Evolutionary conservation across 2,888 invertebrate genomes (phyloP), one percentile per base, ranked within the genome.

Genomic region (Lampropteryx suffumata): DNA sequence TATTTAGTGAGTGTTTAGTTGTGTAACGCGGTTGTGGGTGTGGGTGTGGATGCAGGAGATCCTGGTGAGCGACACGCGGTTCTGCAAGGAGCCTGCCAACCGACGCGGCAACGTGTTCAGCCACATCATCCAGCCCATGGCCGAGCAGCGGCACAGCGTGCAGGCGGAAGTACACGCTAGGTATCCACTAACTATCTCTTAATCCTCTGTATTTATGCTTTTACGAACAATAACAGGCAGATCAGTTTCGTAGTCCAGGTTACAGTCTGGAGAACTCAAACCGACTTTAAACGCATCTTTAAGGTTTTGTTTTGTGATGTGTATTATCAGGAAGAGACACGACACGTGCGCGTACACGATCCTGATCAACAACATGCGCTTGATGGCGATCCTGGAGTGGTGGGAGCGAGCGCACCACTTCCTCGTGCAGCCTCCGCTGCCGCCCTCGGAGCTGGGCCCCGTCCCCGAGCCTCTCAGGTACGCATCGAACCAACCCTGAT

Each of bases 361-460:
- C 56, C 90, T 98, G 35, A 90, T 99, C 44, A 98, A 98, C 87
- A 97, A 97, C 78, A 98, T 98, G 97, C 92, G 98, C 29, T 87
- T 99, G 49, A 97, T 98, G 93, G 96, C 97, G 0, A 95, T 98
- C 57, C 91, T 98, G 65, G 98, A 98, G 84, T 99, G 98, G 97
- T 95, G 98, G 93, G 94, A 97, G 78, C 93, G 94, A 5, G 93
- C 96, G 0, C 91, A 93, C 63, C 94, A 96, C 71, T 98, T 97
- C 82, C 90, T 98, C 42, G 90, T 94, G 74, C 92, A 90, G 74
- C 83, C 90, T 53, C 88, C 82, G 52, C 78, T 68, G 52, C 81
- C 81, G 12, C 51, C 78, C 39, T 71, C 76, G 0, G 86, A 87
- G 60, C 70, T 75, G 0, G 81, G 37, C 68, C 9, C 13, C 3